Percentiles rank a stretch among this genome's conserved stretches.
Evolutionary conservation across 2,797 vertebrate species (phyloP).

Genomic region (Gymnothorax reevesii): DNA sequence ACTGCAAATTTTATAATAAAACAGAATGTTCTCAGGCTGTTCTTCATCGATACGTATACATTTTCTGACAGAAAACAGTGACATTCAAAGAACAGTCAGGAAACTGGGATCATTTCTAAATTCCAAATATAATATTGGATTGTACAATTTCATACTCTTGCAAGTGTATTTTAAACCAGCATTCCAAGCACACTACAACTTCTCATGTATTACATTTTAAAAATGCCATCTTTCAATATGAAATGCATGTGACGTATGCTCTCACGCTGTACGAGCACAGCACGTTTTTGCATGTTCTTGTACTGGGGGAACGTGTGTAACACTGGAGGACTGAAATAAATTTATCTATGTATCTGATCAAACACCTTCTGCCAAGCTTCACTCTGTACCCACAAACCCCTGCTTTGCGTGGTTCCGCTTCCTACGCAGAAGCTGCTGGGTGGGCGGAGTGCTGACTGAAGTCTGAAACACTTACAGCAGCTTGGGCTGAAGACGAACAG

Average conservation of each 20-base stretch:
- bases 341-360: constrained; percentile 11
- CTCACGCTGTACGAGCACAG: background rate
- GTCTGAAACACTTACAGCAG: constrained; percentile 9
- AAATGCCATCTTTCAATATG: background rate
- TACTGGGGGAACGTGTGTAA: background rate
- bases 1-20: background rate
- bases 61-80: background rate
- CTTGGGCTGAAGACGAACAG: constrained; percentile 8
- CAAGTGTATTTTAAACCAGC: background rate
- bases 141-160: background rate
- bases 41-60: background rate
- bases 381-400: constrained; percentile 18
- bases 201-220: background rate
- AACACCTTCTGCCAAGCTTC: constrained; percentile 16
- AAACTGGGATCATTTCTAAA: background rate
- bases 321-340: constrained; percentile 13
- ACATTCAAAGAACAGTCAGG: background rate
- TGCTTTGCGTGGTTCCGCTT: constrained; percentile 15
- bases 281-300: constrained; percentile 12
- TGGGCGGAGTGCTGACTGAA: constrained; percentile 16
- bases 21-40: background rate
- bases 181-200: background rate
- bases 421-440: constrained; percentile 9
- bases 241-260: constrained; percentile 5
- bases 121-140: too few species aligned